These are phyloP conservation scores for Paradisaea rubra DNA, from an alignment of 2,113 vertebrate species.

Conservation along the genomic window DNA sequence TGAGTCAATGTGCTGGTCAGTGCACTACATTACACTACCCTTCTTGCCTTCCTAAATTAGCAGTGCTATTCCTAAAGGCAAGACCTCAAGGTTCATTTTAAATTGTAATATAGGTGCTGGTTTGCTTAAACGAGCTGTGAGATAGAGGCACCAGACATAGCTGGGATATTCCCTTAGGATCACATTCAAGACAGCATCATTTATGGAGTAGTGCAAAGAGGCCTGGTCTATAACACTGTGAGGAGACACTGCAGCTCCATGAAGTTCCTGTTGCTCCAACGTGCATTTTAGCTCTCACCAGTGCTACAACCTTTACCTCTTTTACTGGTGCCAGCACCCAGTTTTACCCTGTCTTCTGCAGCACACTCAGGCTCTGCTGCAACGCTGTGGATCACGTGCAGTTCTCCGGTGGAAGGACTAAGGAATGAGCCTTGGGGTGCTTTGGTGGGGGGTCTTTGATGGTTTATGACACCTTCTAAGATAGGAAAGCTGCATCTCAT, in stretches of 20 bases:
- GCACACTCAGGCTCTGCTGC: background rate
- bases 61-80: background rate
- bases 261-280: background rate
- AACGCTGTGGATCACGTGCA: background rate
- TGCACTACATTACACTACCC: background rate
- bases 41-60: background rate
- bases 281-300: background rate
- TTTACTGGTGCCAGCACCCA: background rate
- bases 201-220: background rate
- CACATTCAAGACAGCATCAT: background rate
- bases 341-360: background rate
- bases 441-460: background rate
- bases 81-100: background rate
- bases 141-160: background rate
- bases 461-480: background rate
- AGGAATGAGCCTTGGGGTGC: background rate
- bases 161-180: background rate
- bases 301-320: background rate
- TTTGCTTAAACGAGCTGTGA: background rate
- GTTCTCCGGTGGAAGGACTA: background rate
- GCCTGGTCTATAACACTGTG: background rate
- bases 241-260: background rate
- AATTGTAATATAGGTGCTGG: background rate
- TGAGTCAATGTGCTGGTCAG: background rate
- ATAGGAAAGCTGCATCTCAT: background rate